Evolutionary conservation across 2,113 vertebrate species (phyloP).

Genomic region (Pomatostomus ruficeps): DNA sequence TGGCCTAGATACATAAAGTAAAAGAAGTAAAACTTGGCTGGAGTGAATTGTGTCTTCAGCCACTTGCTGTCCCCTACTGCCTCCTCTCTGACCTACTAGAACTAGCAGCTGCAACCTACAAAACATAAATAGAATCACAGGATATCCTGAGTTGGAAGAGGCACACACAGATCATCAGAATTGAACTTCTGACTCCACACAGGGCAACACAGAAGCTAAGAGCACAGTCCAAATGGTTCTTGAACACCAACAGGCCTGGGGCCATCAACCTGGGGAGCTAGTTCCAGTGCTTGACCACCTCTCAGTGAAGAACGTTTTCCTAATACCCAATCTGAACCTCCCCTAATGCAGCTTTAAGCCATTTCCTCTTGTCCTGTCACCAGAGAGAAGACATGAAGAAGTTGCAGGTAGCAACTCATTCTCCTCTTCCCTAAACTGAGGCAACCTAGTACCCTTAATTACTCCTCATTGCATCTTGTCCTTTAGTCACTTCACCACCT

Average conservation of each 20-base stretch:
- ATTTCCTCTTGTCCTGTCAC: neutral
- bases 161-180: rapidly evolving
- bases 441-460: neutral
- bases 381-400: neutral
- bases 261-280: neutral
- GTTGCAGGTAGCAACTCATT: neutral
- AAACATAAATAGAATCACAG: neutral
- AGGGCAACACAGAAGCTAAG: neutral
- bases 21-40: neutral
- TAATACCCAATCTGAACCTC: neutral
- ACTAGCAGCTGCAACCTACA: neutral
- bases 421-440: neutral
- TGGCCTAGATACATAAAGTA: neutral
- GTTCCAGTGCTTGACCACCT: neutral
- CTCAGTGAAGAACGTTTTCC: neutral
- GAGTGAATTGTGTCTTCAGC: neutral
- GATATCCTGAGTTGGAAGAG: neutral
- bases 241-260: neutral
- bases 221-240: neutral
- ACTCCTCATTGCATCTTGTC: neutral
- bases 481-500: neutral
- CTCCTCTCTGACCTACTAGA: neutral
- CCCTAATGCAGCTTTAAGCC: neutral
- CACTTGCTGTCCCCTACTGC: neutral
- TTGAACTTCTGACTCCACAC: neutral